Conservation (phyloP, 2,113 vertebrate genomes). For the Pluvialis apricaria region DNA sequence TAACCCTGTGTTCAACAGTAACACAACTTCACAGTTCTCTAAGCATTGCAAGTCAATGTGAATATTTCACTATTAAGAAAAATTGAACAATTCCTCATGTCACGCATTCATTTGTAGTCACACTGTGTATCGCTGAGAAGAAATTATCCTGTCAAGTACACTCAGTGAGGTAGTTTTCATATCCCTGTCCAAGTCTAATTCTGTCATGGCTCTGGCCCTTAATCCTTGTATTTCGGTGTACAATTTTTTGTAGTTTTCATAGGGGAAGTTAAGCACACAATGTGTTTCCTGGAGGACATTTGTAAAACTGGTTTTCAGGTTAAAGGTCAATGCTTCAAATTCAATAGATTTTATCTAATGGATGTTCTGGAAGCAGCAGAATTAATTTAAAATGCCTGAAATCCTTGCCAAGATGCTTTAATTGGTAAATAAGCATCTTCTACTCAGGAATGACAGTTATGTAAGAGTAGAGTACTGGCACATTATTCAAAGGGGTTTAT, state of each 20-base stretch:
- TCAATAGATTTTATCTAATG: neutral
- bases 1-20: neutral
- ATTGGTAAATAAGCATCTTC: neutral
- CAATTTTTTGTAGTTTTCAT: neutral
- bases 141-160: neutral
- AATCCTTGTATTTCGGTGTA: neutral
- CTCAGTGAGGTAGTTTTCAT: neutral
- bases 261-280: neutral
- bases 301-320: neutral
- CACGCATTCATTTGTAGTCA: neutral
- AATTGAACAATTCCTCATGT: neutral
- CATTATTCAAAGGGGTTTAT: neutral
- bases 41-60: neutral
- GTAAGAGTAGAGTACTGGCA: neutral
- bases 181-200: neutral
- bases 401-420: neutral
- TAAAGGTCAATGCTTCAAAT: neutral
- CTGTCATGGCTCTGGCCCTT: neutral
- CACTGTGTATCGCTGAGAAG: neutral
- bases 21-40: neutral
- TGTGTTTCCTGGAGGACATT: neutral
- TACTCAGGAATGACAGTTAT: neutral
- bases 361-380: neutral
- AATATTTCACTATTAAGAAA: neutral
- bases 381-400: neutral